These are phyloP conservation scores for Rambutsinella grinnellia DNA, from an alignment of 2,888 invertebrate genomes.

Conservation along the genomic window DNA sequence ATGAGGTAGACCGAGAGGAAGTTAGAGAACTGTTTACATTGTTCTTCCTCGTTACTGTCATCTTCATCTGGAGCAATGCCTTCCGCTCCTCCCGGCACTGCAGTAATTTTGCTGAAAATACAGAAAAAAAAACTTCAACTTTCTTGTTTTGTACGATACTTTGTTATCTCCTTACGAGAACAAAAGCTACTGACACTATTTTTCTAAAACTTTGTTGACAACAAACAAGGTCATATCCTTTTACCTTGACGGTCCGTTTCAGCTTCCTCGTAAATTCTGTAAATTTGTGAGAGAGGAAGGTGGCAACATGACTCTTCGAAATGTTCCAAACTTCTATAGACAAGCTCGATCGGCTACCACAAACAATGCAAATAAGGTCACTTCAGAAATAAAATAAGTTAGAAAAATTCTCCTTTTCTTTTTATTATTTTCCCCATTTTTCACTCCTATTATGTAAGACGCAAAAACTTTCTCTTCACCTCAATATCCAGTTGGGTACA, in stretches of 20 bases:
- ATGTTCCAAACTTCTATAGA: conserved; percentile 68
- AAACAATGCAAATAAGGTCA: neutral
- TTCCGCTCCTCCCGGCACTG: conserved; percentile 66
- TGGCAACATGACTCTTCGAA: conserved; percentile 68
- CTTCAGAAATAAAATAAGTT: neutral
- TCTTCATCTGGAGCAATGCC: conserved; percentile 7
- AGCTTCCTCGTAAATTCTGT: conserved; percentile 66
- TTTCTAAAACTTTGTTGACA: too few relatives aligned
- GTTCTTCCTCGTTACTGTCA: conserved; percentile 13
- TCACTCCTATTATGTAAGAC: too few relatives aligned
- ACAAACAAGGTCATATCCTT: neutral
- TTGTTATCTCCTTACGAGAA: too few relatives aligned
- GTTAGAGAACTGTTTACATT: neutral
- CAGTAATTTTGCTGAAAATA: conserved; percentile 64
- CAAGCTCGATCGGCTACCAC: conserved; percentile 69
- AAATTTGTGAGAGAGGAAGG: conserved; percentile 66
- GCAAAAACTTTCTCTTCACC: conserved; percentile 67
- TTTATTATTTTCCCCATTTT: too few relatives aligned
- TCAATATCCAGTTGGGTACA: conserved; percentile 71
- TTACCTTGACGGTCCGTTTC: conserved; percentile 67
- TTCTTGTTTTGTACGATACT: too few relatives aligned
- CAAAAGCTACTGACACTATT: too few relatives aligned
- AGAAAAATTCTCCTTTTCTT: neutral
- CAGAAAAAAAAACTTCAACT: too few relatives aligned
- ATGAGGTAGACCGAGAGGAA: neutral